Evolutionary conservation across 2,797 vertebrate genomes (phyloP).

Genomic region (Coendou prehensilis): DNA sequence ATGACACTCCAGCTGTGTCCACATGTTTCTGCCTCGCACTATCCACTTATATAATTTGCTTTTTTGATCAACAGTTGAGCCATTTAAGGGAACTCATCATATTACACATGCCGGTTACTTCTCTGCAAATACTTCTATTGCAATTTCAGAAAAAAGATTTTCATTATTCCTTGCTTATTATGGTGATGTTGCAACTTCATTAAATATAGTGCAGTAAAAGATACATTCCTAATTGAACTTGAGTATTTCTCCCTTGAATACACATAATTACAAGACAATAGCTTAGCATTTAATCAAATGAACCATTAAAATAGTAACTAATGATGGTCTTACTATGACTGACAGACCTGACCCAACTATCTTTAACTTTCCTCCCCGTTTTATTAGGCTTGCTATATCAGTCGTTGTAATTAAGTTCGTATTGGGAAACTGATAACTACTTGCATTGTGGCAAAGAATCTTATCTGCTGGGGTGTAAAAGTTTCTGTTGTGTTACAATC

Average conservation of each 20-base stretch:
- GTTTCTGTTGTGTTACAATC: constrained; percentile 29
- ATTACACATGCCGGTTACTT: constrained; percentile 87
- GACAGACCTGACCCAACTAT: constrained; percentile 76
- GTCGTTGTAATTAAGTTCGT: constrained; percentile 32
- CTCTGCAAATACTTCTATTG: constrained; percentile 86
- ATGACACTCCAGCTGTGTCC: constrained; percentile 97
- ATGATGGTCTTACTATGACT: constrained; percentile 84
- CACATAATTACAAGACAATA: constrained; percentile 86
- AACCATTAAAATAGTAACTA: constrained; percentile 88
- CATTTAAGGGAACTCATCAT: constrained; percentile 88
- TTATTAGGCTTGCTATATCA: constrained; percentile 71
- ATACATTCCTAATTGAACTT: constrained; percentile 86
- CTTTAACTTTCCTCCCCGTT: constrained; percentile 74
- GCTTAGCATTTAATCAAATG: constrained; percentile 87
- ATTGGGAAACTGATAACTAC: constrained; percentile 48
- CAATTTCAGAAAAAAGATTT: constrained; percentile 84
- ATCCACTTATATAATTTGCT: constrained; percentile 92
- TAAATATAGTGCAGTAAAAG: constrained; percentile 85
- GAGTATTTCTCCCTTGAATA: constrained; percentile 87
- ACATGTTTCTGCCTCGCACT: constrained; percentile 92
- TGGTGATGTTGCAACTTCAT: constrained; percentile 83
- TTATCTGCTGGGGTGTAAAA: constrained; percentile 72
- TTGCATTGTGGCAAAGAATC: constrained; percentile 50
- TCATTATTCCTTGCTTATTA: constrained; percentile 85
- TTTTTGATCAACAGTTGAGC: constrained; percentile 92